phyloP scores from a whole-genome alignment of 2,113 vertebrate species.

The Heterotis niloticus region DNA sequence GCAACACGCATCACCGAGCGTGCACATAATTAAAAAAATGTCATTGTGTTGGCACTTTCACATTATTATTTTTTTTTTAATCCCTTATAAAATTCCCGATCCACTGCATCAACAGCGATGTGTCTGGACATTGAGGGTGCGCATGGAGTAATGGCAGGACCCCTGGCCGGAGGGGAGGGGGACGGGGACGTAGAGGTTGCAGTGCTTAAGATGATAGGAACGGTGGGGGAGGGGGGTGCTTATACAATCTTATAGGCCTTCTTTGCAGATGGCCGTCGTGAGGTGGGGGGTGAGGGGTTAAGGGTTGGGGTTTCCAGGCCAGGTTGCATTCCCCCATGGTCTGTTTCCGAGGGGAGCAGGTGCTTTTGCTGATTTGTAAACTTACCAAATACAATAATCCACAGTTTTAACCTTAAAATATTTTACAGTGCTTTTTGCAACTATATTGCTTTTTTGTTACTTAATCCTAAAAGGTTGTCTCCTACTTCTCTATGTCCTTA shows the following conservation, averaged over 20 bases:
- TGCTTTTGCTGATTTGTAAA: slow-evolving; percentile 90
- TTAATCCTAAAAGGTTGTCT: slow-evolving; percentile 33
- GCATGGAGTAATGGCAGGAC: slow-evolving; percentile 86
- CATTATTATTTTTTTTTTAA: too few species aligned
- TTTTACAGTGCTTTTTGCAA: slow-evolving; percentile 89
- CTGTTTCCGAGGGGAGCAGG: slow-evolving; percentile 84
- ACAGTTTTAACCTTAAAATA: slow-evolving; percentile 89
- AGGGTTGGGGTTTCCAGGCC: slow-evolving; percentile 65
- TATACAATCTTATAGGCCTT: slow-evolving; percentile 76
- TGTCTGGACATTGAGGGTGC: slow-evolving; percentile 86
- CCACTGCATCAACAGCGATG: slow-evolving; percentile 83
- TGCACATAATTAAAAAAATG: slow-evolving; percentile 81
- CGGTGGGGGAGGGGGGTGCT: slow-evolving; percentile 71
- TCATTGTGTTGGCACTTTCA: slow-evolving; percentile 87
- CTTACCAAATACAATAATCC: slow-evolving; percentile 87
- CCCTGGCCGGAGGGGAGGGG: slow-evolving; percentile 82
- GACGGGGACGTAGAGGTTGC: slow-evolving; percentile 80
- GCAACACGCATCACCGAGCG: slow-evolving; percentile 83
- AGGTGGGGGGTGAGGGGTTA: slow-evolving; percentile 53
- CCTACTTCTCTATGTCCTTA: slow-evolving; percentile 68
- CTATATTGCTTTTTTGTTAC: slow-evolving; percentile 85
- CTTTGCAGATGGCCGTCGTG: slow-evolving; percentile 69
- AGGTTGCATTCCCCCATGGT: slow-evolving; percentile 83
- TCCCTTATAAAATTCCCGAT: slow-evolving; percentile 84
- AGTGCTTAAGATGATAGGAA: slow-evolving; percentile 79